Base-by-base conservation (phyloP, 2,888 invertebrate species). In the Anagyrus pseudococci region DNA sequence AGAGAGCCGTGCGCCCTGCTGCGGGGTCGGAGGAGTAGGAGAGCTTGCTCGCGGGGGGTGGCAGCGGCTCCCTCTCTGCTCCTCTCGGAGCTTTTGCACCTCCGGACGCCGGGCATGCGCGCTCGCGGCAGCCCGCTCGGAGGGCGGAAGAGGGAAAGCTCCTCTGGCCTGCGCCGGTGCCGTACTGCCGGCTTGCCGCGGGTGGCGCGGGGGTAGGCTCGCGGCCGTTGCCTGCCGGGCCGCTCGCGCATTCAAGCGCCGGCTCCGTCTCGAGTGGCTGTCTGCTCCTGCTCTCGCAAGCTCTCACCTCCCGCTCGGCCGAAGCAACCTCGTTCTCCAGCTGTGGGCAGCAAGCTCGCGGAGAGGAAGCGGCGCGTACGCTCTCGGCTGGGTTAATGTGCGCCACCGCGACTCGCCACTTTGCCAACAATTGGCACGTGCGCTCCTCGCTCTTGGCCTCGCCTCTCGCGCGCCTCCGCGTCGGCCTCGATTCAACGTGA, bases 171-270 rank as follows among this genome's bases (percentile, higher is more conserved):
- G n/a, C n/a, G n/a, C n/a, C n/a, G n/a, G n/a, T n/a, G n/a, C n/a
- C n/a, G n/a, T n/a, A n/a, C n/a, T n/a, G n/a, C n/a, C n/a, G n/a
- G 8, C 33, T 29, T 10, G 29, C 33, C 33, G 37, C 40, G 33
- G 67, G 67, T n/a, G 49, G 29, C 47, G 29, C 22, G 26, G 13
- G 20, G 8, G 57, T 23, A 22, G 56, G n/a, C 3, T 13, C 41
- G 46, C 55, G 17, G 23, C 29, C 15, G 15, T 23, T 22, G 20
- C 50, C 33, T 15, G n/a, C 17, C 10, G 26, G 19, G 22, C 22
- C 54, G 58, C 61, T 48, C 33, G 64, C 71, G 74, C 78, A 78
- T 75, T 77, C 72, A 75, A 75, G 73, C 75, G 75, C 68, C 73
- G 76, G 70, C 75, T 72, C 71, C 73, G n/a, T n/a, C n/a, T 75